Evolutionary conservation across 2,888 invertebrate genomes (phyloP).

Genomic region (Lysandra coridon): DNA sequence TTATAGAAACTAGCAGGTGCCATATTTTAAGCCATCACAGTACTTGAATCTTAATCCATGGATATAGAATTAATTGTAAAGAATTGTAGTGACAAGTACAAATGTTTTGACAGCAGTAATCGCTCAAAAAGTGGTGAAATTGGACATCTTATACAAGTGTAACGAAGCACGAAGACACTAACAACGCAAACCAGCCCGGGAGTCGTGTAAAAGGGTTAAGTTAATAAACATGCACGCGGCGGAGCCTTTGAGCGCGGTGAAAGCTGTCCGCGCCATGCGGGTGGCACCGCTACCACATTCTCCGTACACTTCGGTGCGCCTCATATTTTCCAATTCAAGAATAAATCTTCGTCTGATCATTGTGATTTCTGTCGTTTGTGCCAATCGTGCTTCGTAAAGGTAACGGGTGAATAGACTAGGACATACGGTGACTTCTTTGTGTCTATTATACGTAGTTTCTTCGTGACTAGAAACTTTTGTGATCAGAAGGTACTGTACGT

Average conservation of each 20-base stretch:
- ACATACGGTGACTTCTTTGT: too few relatives aligned
- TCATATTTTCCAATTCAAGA: not conserved
- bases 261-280: conserved; percentile 57
- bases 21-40: too few relatives aligned
- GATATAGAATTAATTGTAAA: too few relatives aligned
- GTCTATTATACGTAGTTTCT: too few relatives aligned
- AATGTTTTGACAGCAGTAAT: not conserved
- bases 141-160: not conserved
- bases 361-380: not conserved
- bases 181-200: conserved; percentile 58
- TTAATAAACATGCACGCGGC: conserved; percentile 71
- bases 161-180: conserved; percentile 51
- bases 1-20: not conserved
- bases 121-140: not conserved
- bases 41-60: too few relatives aligned
- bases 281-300: conserved; percentile 44
- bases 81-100: too few relatives aligned
- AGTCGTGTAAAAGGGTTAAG: conserved; percentile 74
- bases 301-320: conserved; percentile 18
- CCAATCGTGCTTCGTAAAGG: not conserved
- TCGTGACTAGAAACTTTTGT: too few relatives aligned
- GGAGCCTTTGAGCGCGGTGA: conserved; percentile 71
- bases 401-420: too few relatives aligned
- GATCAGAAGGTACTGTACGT: too few relatives aligned
- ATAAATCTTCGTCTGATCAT: not conserved